phyloP scores from a whole-genome alignment of 2,113 vertebrate genomes.

The Naja naja region DNA sequence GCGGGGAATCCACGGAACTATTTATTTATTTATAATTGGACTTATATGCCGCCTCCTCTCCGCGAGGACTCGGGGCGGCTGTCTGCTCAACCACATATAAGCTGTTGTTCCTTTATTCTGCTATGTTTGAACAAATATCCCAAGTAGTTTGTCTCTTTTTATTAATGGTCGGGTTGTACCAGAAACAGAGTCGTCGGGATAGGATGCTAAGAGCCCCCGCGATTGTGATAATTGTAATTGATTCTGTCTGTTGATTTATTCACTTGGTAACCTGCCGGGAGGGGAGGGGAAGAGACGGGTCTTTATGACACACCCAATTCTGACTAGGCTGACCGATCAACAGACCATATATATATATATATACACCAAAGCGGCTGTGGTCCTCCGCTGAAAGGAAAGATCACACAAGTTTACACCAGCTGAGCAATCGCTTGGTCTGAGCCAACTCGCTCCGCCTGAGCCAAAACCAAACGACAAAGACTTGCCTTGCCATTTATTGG shows the following conservation, averaged over 20 bases:
- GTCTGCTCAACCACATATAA: too few relatives aligned
- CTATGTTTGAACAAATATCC: neutral
- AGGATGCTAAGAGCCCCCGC: neutral
- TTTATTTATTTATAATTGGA: too few relatives aligned
- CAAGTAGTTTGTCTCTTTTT: too few relatives aligned
- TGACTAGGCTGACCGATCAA: neutral
- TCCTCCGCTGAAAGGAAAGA: neutral
- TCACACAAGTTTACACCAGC: neutral
- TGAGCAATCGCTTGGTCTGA: neutral
- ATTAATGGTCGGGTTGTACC: neutral
- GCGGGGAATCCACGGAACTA: neutral
- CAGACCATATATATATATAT: too few relatives aligned
- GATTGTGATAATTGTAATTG: neutral
- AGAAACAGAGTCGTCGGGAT: neutral
- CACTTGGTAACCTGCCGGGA: too few relatives aligned
- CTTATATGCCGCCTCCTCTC: too few relatives aligned
- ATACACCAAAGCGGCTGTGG: neutral
- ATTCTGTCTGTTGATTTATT: neutral
- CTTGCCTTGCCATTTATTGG: neutral
- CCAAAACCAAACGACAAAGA: neutral
- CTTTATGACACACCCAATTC: neutral
- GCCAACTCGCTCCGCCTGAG: neutral
- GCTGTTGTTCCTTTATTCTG: neutral
- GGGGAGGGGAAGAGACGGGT: neutral
- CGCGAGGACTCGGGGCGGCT: too few relatives aligned